These are phyloP conservation scores for Theocolax elegans DNA, from an alignment of 1,140 invertebrate genomes.

Conservation along the genomic window DNA sequence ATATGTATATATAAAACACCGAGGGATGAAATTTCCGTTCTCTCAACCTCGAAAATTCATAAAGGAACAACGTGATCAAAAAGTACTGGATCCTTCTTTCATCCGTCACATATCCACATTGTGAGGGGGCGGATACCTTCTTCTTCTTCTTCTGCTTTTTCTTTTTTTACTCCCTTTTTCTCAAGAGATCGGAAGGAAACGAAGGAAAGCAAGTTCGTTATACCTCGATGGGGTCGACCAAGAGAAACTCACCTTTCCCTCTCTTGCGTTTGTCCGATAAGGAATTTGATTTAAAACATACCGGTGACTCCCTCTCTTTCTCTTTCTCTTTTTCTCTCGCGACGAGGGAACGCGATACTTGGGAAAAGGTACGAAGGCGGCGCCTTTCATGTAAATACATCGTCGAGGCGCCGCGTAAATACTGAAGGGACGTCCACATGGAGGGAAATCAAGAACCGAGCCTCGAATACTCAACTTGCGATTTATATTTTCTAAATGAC, in stretches of 20 bases:
- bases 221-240: slow-evolving; percentile 35
- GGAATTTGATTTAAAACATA: slow-evolving; percentile 44
- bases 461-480: slow-evolving; percentile 43
- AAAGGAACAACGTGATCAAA: slow-evolving; percentile 30
- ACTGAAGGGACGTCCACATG: slow-evolving; percentile 44
- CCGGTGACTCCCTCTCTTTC: slow-evolving; percentile 13
- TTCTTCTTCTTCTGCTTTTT: background rate
- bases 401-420: slow-evolving; percentile 49
- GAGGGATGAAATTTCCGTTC: slow-evolving; percentile 7
- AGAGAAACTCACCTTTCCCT: slow-evolving; percentile 57
- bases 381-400: slow-evolving; percentile 63
- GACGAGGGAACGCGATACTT: too few relatives aligned
- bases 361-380: slow-evolving; percentile 52
- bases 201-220: slow-evolving; percentile 55
- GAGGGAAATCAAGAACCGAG: slow-evolving; percentile 57
- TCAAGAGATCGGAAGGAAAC: background rate
- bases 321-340: background rate
- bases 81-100: background rate
- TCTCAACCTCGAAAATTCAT: background rate
- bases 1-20: background rate
- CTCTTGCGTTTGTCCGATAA: slow-evolving; percentile 56
- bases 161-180: background rate
- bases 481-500: slow-evolving; percentile 8
- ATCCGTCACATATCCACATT: slow-evolving; percentile 38
- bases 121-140: background rate